Evolutionary conservation across 2,797 vertebrate genomes (phyloP).

Genomic region (Acanthornis magna): DNA sequence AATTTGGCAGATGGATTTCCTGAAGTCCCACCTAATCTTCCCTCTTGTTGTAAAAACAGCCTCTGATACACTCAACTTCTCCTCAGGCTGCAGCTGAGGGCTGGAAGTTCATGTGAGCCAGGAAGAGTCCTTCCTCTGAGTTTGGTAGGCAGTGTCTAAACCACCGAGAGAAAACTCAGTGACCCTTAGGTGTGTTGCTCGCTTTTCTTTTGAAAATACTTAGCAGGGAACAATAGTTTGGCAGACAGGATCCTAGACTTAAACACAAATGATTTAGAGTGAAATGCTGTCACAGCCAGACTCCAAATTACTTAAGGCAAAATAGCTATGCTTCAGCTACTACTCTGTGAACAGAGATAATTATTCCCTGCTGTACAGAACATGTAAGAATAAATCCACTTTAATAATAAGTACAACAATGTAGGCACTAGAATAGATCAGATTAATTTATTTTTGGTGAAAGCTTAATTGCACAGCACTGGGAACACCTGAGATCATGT

Average conservation of each 20-base stretch:
- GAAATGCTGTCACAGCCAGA: neutral
- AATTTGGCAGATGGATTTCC: neutral
- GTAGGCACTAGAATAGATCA: neutral
- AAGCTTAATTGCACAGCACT: neutral
- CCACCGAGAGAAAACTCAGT: neutral
- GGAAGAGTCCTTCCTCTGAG: neutral
- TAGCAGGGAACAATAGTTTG: neutral
- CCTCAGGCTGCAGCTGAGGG: neutral
- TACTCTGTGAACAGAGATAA: neutral
- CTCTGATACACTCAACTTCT: neutral
- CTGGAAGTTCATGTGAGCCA: neutral
- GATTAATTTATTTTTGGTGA: neutral
- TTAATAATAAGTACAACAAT: neutral
- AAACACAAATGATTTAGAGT: neutral
- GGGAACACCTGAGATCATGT: neutral
- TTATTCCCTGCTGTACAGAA: neutral
- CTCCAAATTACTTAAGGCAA: neutral
- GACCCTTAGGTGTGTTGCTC: neutral
- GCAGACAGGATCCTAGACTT: neutral
- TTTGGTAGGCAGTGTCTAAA: neutral
- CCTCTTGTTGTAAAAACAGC: neutral
- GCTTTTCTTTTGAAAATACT: neutral
- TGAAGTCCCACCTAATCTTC: neutral
- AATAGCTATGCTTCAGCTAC: neutral
- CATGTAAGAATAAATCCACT: neutral